These are phyloP conservation scores for Scomber colias DNA, from an alignment of 2,113 vertebrate genomes.

Conservation along the genomic window DNA sequence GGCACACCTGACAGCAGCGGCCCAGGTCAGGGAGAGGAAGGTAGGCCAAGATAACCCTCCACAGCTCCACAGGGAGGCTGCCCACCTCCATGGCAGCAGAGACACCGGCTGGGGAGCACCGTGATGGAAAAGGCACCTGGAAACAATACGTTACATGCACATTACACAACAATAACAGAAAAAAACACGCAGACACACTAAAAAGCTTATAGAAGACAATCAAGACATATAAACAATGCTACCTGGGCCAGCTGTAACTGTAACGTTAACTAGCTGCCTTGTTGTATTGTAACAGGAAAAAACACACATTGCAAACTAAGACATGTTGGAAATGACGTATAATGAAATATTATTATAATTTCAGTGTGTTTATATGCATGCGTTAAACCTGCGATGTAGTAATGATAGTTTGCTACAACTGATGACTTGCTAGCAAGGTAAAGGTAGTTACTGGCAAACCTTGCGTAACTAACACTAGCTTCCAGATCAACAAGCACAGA, in stretches of 20 bases:
- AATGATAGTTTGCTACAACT: slow-evolving; percentile 23
- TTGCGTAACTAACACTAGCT: slow-evolving; percentile 5
- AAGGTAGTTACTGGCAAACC: not conserved
- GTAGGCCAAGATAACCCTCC: slow-evolving; percentile 90
- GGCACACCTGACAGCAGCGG: slow-evolving; percentile 91
- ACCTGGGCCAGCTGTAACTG: not conserved
- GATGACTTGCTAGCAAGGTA: slow-evolving; percentile 3
- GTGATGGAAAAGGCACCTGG: slow-evolving; percentile 52
- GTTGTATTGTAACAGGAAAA: not conserved
- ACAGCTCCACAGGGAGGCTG: slow-evolving; percentile 87
- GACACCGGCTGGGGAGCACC: slow-evolving; percentile 37
- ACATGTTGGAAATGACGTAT: not conserved
- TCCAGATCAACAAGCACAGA: not conserved
- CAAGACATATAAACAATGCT: not conserved
- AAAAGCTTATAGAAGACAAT: not conserved
- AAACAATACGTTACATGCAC: slow-evolving; percentile 33
- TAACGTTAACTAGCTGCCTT: not conserved
- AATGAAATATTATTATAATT: not conserved
- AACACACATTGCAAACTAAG: not conserved
- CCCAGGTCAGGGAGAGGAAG: slow-evolving; percentile 89
- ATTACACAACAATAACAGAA: not conserved
- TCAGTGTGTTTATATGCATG: not conserved
- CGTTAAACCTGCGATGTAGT: too few species aligned
- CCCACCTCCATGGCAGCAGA: slow-evolving; percentile 86
- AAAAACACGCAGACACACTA: not conserved